phyloP scores from a whole-genome alignment of 1,140 invertebrate species.

The Drosophila sp. region DNA sequence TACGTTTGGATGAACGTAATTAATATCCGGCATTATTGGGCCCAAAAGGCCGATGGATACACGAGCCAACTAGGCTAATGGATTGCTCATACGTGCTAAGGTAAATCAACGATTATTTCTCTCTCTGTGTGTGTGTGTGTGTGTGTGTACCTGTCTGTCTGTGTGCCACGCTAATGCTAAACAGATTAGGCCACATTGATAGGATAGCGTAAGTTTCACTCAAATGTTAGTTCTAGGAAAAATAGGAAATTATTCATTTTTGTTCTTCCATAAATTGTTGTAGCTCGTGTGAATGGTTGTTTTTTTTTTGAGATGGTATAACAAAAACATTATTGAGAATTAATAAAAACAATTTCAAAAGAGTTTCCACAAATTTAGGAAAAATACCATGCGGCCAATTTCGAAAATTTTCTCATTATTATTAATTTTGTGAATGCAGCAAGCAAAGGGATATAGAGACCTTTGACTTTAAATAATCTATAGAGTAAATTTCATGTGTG shows the following conservation, averaged over 20 bases:
- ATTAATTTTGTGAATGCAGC: too few species aligned
- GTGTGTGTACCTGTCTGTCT: not conserved
- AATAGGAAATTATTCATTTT: slow-evolving; percentile 13
- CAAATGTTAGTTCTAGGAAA: not conserved
- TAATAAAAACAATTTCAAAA: too few species aligned
- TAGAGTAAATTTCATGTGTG: too few species aligned
- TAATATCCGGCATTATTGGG: slow-evolving; percentile 56
- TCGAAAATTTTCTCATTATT: too few species aligned
- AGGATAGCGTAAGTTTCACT: slow-evolving; percentile 1
- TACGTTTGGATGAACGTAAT: slow-evolving; percentile 45
- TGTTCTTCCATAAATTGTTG: not conserved
- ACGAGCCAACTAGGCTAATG: slow-evolving; percentile 35
- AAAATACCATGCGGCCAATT: too few species aligned
- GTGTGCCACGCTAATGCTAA: slow-evolving; percentile 8
- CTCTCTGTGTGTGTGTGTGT: not conserved
- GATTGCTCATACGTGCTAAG: slow-evolving; percentile 42
- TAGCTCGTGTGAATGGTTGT: not conserved
- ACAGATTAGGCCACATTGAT: slow-evolving; percentile 1
- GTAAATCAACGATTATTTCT: slow-evolving; percentile 4
- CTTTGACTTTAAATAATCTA: too few species aligned
- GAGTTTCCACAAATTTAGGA: too few species aligned
- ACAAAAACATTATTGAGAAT: too few species aligned
- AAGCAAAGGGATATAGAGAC: too few species aligned
- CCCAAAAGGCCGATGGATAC: slow-evolving; percentile 26
- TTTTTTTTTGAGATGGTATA: too few species aligned